Evolutionary conservation across 1,140 invertebrate species (phyloP), one percentile per base, ranked within the genome.

Genomic region (Formica selysi): DNA sequence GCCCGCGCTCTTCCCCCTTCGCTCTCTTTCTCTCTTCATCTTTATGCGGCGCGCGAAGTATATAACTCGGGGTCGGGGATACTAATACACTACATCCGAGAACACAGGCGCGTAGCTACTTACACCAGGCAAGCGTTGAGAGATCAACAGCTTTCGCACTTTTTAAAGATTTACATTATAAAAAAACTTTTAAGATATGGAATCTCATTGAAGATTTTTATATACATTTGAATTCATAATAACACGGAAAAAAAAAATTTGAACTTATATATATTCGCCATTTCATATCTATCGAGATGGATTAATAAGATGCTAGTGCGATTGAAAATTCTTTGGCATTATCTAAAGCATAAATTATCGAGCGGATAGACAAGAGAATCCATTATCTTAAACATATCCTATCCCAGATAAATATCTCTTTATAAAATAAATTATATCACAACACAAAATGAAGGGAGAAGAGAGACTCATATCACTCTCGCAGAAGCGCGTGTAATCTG

Each of bases 81-180:
- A 83, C 79, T 83, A 83, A 83, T 81, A 73, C 48, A 73, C 61
- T 29, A 13, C 10, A 59, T 59, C 19, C 79, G 68, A 44, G 38
- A 32, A 44, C 68, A 83, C 79, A 83, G 68, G 68, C 79, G 38
- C 68, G 57, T 83, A 83, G 67, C 54, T 73, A 62, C 38, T 81
- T 71, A 13, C 5, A 8, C 22, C 16, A 2, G 38, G 10, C 13
- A 48, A 32, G 13, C 32, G 7, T 62, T 36, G 16, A 22, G 6
- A 59, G n/a, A 19, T 51, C 10, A 26, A 3, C 6, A 76, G 54
- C 48, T 36, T 57, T 3, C 10, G 3, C 44, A 8, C 2, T 70
- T 57, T 67, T 67, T 67, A 13, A 8, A 59, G 13, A 19, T 32
- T 32, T 32, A 32, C 3, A 16, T 57, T 41, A 19, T 8, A 19